These are phyloP conservation scores for Ictalurus furcatus DNA, from an alignment of 2,113 vertebrate genomes.

Conservation along the genomic window DNA sequence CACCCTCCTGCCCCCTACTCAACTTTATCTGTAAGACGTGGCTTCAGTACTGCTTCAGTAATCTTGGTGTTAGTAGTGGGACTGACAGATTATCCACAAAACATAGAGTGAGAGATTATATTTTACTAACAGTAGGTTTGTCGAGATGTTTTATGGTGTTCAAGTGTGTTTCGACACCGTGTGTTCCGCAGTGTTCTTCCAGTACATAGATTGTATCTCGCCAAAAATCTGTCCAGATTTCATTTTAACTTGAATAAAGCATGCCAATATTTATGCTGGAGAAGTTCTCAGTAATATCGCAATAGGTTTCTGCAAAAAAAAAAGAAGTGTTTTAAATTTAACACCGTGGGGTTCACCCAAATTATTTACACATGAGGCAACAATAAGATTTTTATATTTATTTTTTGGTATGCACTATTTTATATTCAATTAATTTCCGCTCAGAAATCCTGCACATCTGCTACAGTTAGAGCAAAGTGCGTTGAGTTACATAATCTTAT, in stretches of 20 bases:
- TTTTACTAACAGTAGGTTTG: too few relatives aligned
- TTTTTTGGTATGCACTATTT: background rate
- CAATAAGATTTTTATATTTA: background rate
- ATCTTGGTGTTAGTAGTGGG: too few relatives aligned
- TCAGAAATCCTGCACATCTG: background rate
- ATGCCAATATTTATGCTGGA: background rate
- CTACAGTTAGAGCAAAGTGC: background rate
- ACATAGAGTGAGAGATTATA: too few relatives aligned
- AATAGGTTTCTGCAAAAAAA: background rate
- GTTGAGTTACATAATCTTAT: background rate
- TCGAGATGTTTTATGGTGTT: too few relatives aligned
- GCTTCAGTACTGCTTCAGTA: too few relatives aligned
- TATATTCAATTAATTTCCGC: background rate
- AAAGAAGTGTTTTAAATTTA: background rate
- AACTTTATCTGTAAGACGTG: background rate
- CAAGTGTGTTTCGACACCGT: too few relatives aligned
- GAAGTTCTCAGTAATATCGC: background rate
- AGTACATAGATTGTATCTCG: background rate
- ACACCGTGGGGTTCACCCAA: background rate
- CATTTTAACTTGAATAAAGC: background rate
- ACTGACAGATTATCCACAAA: too few relatives aligned
- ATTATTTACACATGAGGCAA: background rate
- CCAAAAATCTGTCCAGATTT: background rate
- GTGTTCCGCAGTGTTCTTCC: too few relatives aligned
- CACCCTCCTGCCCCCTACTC: background rate